Evolutionary conservation across 2,888 invertebrate species (phyloP), one percentile per base, ranked within the genome.

Genomic region (Ormyrus rosae): DNA sequence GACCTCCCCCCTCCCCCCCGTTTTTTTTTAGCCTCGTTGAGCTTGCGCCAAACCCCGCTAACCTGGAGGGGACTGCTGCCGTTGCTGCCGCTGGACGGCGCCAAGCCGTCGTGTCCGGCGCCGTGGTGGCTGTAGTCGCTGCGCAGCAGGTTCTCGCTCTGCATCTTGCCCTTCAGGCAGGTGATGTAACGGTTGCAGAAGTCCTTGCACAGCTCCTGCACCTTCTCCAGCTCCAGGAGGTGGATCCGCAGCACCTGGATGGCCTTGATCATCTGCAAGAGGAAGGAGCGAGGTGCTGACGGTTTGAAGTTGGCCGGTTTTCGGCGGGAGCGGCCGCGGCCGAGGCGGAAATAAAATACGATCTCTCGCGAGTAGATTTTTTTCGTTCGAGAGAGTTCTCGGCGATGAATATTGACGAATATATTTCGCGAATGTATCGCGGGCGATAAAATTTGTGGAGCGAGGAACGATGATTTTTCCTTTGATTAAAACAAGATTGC

Each of bases 131-230:
- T 93, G 89, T 96, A 96, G 90, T 96, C 96, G 77, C 96, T 96
- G 86, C 96, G 92, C 68, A 96, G 92, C 72, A 97, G 91, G 90
- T 96, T 96, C 88, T 96, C 96, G 88, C 96, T 96, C 91, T 96
- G 96, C 96, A 96, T 96, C 91, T 97, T 95, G 83, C 96, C 95
- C 90, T 97, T 97, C 84, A 98, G 92, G 89, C 97, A 97, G 67
- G 96, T 96, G 85, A 96, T 98, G 92, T 98, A 98, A 73, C 98
- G 93, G 84, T 96, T 96, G 92, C 98, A 98, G 92, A 98, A 98
- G 92, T 98, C 98, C 86, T 97, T 96, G 91, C 98, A 98, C 86
- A 98, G 90, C 91, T 98, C 98, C 91, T 97, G 97, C 13, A 98
- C 98, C 91, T 98, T 98, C 91, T 98, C 97, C 89, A 98, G 91